Evolutionary conservation across 1,140 invertebrate genomes (phyloP).

Genomic region (Neodiprion virginianus): DNA sequence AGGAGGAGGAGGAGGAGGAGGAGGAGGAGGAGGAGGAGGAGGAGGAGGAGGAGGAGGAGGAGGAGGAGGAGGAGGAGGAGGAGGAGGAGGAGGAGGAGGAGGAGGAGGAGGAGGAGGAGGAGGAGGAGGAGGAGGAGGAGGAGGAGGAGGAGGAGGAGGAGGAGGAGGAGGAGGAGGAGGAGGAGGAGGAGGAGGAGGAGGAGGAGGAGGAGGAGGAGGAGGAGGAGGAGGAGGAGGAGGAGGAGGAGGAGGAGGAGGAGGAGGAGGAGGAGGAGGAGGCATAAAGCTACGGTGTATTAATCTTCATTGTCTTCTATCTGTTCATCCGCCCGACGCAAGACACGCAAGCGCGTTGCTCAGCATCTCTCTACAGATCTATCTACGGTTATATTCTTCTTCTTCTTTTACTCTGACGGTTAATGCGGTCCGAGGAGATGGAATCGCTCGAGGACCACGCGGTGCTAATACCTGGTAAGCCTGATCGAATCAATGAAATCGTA

Average conservation of each 20-base stretch:
- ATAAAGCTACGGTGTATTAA: slow-evolving; percentile 39
- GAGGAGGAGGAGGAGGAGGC: neutral
- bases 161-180: neutral
- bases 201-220: neutral
- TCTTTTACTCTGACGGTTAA: slow-evolving; percentile 20
- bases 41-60: neutral
- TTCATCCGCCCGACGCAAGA: slow-evolving; percentile 44
- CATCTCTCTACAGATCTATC: neutral
- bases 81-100: neutral
- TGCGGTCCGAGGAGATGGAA: slow-evolving; percentile 11
- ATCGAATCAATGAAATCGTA: slow-evolving; percentile 2
- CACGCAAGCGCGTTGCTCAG: slow-evolving; percentile 22
- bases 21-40: neutral
- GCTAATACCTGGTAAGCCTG: slow-evolving; percentile 29
- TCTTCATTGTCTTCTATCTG: slow-evolving; percentile 54
- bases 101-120: neutral
- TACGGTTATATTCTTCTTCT: slow-evolving; percentile 14
- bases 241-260: neutral
- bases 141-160: neutral
- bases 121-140: neutral
- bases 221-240: neutral
- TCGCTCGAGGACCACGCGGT: slow-evolving; percentile 30
- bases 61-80: neutral
- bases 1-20: neutral
- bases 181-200: neutral